A percentile compares a stretch with the other conserved stretches of the same genome.
phyloP scores from a whole-genome alignment of 2,797 vertebrate species.

The Rachycentron canadum region DNA sequence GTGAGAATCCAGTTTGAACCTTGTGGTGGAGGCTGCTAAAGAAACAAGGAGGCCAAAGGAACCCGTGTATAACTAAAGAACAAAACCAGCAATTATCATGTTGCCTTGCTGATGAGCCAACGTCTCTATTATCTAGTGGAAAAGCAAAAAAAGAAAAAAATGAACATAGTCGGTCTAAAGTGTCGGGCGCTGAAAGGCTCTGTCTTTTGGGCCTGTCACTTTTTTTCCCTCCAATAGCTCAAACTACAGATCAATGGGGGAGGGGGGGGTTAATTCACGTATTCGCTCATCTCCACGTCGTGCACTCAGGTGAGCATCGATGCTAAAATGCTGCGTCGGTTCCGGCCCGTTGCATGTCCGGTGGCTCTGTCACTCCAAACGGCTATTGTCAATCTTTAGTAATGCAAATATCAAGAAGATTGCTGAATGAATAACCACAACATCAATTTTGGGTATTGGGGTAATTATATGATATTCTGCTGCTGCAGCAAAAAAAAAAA shows the following conservation, averaged over 20 bases:
- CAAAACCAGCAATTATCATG: neutral
- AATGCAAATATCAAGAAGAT: neutral
- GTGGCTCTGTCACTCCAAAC: neutral
- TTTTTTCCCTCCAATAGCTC: neutral
- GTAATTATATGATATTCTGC: conserved; percentile 38
- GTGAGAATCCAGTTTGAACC: conserved; percentile 38
- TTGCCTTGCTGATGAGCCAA: neutral
- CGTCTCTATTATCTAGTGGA: neutral
- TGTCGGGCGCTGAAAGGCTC: too few relatives aligned
- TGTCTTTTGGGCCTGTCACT: too few relatives aligned
- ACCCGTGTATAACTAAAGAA: neutral
- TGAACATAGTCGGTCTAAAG: neutral
- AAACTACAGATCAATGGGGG: neutral
- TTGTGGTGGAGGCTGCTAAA: conserved; percentile 13
- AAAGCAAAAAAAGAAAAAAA: neutral
- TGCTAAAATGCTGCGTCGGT: neutral
- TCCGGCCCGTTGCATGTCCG: neutral
- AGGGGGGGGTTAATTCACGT: too few relatives aligned
- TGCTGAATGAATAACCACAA: neutral
- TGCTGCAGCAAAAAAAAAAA: too few relatives aligned
- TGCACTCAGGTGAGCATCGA: neutral
- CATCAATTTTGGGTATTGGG: neutral
- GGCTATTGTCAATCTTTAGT: neutral
- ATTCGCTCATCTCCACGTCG: neutral
- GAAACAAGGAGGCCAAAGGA: conserved; percentile 5